Conservation (phyloP, 2,113 vertebrate species). For the Herpailurus yagouaroundi region DNA sequence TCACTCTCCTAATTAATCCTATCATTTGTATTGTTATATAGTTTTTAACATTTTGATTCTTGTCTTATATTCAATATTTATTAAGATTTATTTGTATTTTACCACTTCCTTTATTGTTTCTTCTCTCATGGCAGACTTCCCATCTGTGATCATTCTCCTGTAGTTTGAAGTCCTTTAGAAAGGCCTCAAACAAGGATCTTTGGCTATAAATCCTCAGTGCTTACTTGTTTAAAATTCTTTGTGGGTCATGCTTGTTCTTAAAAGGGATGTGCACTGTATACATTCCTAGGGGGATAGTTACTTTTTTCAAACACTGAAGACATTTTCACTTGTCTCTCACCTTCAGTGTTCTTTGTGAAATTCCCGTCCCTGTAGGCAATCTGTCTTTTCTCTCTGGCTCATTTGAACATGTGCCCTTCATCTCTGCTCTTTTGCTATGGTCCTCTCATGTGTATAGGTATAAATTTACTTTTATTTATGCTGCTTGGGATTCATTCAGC, state of each 20-base stretch:
- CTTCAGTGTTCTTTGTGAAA: background rate
- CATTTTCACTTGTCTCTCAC: background rate
- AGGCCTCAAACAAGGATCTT: background rate
- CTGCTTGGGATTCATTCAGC: background rate
- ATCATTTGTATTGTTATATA: background rate
- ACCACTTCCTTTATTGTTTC: background rate
- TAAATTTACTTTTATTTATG: background rate
- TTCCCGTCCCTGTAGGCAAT: background rate
- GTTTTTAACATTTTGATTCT: background rate
- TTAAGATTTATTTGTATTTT: background rate
- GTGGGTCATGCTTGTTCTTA: background rate
- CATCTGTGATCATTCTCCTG: background rate
- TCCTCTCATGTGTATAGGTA: background rate
- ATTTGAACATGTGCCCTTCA: background rate
- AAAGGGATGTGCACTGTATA: background rate
- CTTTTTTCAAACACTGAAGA: constrained; percentile 9
- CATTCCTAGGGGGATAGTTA: background rate
- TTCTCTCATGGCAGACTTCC: background rate
- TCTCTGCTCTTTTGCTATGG: background rate
- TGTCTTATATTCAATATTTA: background rate
- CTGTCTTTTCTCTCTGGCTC: background rate
- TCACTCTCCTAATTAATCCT: background rate
- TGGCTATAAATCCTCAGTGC: background rate
- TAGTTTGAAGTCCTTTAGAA: background rate
- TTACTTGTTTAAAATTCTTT: background rate